A percentile compares a stretch with the other conserved stretches of the same genome.
Conservation (phyloP, 37 sponge, comb jelly and placozoan genomes). For the Chondrilla cf. caribensis region DNA sequence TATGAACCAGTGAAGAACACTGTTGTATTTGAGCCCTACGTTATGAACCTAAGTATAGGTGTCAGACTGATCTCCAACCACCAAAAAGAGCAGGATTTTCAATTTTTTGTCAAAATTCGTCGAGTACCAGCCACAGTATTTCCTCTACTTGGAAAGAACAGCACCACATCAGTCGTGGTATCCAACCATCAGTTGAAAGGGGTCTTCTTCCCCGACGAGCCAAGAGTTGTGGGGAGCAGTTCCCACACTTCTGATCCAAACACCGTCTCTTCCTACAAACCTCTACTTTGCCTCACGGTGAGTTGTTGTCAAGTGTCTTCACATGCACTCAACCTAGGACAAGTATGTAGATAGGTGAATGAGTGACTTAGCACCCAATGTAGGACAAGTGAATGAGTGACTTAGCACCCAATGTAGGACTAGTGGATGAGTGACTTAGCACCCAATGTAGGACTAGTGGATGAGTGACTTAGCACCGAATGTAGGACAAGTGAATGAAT, state of each 20-base stretch:
- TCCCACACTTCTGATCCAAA: background rate
- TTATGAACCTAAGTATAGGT: background rate
- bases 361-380: no score
- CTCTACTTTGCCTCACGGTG: constrained; percentile 54
- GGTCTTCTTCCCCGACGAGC: constrained; percentile 41
- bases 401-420: no score
- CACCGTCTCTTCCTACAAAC: constrained; percentile 10
- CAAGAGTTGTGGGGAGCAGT: constrained; percentile 28
- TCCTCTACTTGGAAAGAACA: background rate
- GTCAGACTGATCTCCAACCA: constrained; percentile 38
- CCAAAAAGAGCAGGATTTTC: background rate
- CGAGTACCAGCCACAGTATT: background rate
- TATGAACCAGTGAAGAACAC: background rate
- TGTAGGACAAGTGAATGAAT: no score
- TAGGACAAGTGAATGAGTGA: no score
- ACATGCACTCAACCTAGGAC: no score
- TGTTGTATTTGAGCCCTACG: background rate
- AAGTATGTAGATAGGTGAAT: no score
- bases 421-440: no score
- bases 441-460: no score
- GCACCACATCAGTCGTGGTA: constrained; percentile 6
- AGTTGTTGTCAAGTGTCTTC: no score
- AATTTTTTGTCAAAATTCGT: background rate
- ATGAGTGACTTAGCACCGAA: no score
- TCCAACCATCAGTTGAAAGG: constrained; percentile 14